Evolutionary conservation across 2,797 vertebrate genomes (phyloP).

Genomic region (Mormyrops boulengeri): DNA sequence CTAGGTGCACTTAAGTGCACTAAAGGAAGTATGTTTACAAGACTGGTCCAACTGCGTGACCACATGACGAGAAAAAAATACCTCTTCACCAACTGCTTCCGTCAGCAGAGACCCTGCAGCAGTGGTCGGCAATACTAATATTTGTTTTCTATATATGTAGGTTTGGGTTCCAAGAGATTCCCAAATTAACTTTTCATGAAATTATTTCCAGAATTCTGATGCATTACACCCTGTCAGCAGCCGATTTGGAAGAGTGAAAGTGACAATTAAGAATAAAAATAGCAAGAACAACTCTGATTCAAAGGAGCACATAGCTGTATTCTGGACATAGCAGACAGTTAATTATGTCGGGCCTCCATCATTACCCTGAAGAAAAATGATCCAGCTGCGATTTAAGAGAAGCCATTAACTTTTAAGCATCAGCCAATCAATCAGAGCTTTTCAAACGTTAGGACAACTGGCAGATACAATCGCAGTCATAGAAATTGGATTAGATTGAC

Average conservation of each 20-base stretch:
- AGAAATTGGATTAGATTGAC: not conserved
- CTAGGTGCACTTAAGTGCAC: not conserved
- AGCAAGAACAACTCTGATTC: not conserved
- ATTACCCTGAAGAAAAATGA: not conserved
- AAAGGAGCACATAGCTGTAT: not conserved
- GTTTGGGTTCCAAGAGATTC: no score
- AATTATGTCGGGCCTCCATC: not conserved
- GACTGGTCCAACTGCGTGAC: not conserved
- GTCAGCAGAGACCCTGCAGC: not conserved
- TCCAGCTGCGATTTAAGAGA: not conserved
- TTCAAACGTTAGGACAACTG: not conserved
- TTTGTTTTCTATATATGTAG: not conserved
- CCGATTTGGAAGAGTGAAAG: not conserved
- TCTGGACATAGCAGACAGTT: not conserved
- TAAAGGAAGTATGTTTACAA: not conserved
- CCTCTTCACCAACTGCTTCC: not conserved
- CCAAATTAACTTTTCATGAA: not conserved
- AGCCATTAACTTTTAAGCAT: not conserved
- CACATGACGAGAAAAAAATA: not conserved
- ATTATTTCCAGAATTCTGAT: not conserved
- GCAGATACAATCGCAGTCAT: not conserved
- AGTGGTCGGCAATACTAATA: not conserved
- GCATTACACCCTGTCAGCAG: not conserved
- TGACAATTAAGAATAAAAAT: not conserved
- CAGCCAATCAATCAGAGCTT: not conserved